Evolutionary conservation across 2,888 invertebrate species (phyloP).

Genomic region (Digitonthophagus gazella): DNA sequence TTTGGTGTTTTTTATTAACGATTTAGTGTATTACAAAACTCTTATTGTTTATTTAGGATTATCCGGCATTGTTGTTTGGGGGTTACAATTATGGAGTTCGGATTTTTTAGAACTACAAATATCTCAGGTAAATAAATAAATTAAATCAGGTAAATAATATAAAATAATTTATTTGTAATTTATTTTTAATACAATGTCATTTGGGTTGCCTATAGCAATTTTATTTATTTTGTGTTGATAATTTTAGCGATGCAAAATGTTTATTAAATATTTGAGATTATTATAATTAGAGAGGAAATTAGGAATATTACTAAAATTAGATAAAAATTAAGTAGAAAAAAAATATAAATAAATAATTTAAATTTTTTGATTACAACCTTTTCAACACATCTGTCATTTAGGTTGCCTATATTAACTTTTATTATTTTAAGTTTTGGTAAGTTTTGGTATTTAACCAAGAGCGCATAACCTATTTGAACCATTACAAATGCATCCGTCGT

Average conservation of each 20-base stretch:
- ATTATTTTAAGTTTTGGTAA: neutral
- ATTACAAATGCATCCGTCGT: neutral
- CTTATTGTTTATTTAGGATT: conserved; percentile 79
- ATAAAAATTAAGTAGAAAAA: too few species aligned
- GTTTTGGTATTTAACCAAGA: neutral
- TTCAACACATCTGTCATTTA: neutral
- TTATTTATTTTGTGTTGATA: too few species aligned
- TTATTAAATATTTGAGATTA: too few species aligned
- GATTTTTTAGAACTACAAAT: conserved; percentile 3
- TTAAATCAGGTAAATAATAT: neutral
- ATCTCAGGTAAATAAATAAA: neutral
- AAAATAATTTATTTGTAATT: too few species aligned
- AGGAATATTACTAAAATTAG: too few species aligned
- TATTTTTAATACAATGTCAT: too few species aligned
- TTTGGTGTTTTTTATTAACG: conserved; percentile 79
- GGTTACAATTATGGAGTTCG: conserved; percentile 70
- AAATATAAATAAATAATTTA: too few species aligned
- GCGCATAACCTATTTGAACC: neutral
- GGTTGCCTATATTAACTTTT: neutral
- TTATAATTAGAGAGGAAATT: too few species aligned
- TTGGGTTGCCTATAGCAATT: too few species aligned
- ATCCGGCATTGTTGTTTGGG: conserved; percentile 73
- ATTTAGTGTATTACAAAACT: conserved; percentile 81
- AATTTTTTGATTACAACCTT: too few species aligned
- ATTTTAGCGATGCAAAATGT: too few species aligned